Percentiles rank a stretch among this genome's conserved stretches.
Evolutionary conservation across 2,113 vertebrate species (phyloP).

Genomic region (Heterocephalus glaber): DNA sequence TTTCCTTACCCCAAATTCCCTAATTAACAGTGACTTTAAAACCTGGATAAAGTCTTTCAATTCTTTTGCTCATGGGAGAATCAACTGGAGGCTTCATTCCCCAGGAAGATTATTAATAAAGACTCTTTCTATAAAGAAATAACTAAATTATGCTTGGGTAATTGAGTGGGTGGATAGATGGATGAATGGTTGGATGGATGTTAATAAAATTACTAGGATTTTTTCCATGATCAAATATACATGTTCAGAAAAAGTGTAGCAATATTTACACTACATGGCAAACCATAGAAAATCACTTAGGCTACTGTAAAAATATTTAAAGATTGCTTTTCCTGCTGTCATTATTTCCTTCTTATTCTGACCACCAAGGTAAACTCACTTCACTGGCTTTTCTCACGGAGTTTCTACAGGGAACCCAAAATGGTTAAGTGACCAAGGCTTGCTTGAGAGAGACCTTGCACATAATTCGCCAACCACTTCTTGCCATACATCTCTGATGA

Average conservation of each 20-base stretch:
- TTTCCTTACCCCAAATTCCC: constrained; percentile 13
- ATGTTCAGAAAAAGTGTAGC: not conserved
- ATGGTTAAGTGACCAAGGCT: not conserved
- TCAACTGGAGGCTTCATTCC: not conserved
- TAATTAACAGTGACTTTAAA: constrained; percentile 24
- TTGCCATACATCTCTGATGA: not conserved
- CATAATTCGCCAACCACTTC: not conserved
- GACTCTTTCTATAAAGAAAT: constrained; percentile 11
- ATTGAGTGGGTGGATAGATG: not conserved
- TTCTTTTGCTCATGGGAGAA: not conserved
- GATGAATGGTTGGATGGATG: not conserved
- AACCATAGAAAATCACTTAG: not conserved
- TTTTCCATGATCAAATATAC: not conserved
- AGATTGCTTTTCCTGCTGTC: not conserved
- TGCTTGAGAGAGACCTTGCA: not conserved
- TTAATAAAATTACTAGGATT: not conserved
- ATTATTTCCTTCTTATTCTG: constrained; percentile 27
- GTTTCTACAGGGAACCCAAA: not conserved
- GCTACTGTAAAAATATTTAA: not conserved
- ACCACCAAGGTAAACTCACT: not conserved
- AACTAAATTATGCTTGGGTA: not conserved
- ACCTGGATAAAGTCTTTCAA: not conserved
- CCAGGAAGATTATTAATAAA: constrained; percentile 22
- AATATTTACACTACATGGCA: not conserved
- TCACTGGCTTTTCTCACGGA: not conserved